phyloP scores from a whole-genome alignment of 2,113 vertebrate genomes.

The Tympanuchus pallidicinctus region DNA sequence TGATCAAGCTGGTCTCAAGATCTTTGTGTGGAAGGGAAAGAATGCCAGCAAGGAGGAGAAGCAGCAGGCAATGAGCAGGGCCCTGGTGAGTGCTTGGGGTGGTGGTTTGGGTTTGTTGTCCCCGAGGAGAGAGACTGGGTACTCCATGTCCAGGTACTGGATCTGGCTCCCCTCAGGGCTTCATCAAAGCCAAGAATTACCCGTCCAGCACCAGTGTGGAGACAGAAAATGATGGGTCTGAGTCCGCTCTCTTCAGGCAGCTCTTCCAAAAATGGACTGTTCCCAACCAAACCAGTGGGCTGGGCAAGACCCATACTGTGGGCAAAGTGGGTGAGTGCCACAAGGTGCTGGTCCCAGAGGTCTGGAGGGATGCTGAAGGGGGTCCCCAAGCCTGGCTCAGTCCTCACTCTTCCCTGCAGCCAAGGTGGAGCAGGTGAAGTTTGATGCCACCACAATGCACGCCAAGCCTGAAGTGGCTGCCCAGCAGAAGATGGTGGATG shows the following conservation, averaged over 20 bases:
- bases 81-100: constrained; percentile 68
- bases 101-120: background rate
- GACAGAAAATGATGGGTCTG: constrained; percentile 84
- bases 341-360: background rate
- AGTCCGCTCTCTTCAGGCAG: constrained; percentile 85
- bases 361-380: background rate
- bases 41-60: constrained; percentile 79
- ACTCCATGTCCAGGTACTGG: fast-evolving
- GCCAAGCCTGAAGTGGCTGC: constrained; percentile 85
- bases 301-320: constrained; percentile 78
- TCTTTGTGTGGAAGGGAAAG: constrained; percentile 90
- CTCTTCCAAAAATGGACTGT: constrained; percentile 89
- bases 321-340: constrained; percentile 84
- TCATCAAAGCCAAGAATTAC: constrained; percentile 89
- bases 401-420: constrained; percentile 52
- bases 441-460: constrained; percentile 82
- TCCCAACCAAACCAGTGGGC: constrained; percentile 72
- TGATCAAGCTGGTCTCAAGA: constrained; percentile 85
- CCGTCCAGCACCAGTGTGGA: constrained; percentile 79
- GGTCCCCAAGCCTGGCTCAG: background rate
- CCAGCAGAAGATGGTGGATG: constrained; percentile 89
- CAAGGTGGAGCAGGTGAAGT: constrained; percentile 90
- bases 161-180: constrained; percentile 72
- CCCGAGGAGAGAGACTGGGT: background rate
- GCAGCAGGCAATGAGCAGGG: constrained; percentile 77